Evolutionary conservation across 1,140 invertebrate species (phyloP).

Genomic region (Drosophila varians): DNA sequence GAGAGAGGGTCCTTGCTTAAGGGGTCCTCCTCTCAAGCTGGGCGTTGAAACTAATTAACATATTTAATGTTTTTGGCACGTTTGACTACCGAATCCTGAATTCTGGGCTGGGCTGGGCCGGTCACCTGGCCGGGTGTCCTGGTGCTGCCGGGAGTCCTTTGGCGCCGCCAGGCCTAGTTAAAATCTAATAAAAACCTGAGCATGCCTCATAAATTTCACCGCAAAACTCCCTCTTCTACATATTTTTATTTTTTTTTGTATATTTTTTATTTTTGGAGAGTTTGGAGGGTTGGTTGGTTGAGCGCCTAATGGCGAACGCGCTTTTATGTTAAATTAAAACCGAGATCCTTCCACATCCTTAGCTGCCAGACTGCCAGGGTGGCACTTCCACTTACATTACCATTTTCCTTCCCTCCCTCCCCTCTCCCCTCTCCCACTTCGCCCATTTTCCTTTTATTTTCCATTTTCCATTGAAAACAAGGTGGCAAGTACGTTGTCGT

Average conservation of each 20-base stretch:
- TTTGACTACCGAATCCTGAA: slow-evolving; percentile 57
- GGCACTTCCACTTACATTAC: slow-evolving; percentile 21
- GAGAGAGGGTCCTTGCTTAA: no score
- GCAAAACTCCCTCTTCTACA: slow-evolving; percentile 15
- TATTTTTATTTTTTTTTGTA: slow-evolving; percentile 1
- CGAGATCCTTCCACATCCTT: slow-evolving; percentile 36
- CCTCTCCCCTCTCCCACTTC: not conserved
- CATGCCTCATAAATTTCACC: slow-evolving; percentile 83
- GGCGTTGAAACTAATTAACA: slow-evolving; percentile 82
- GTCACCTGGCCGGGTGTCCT: not conserved
- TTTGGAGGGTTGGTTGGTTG: slow-evolving; percentile 47
- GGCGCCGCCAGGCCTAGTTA: slow-evolving; percentile 72
- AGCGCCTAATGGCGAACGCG: slow-evolving; percentile 79
- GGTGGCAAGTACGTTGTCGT: slow-evolving; percentile 81
- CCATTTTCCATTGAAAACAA: slow-evolving; percentile 5
- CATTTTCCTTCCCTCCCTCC: not conserved
- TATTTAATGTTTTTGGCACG: slow-evolving; percentile 82
- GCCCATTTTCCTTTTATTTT: not conserved
- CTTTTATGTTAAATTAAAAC: slow-evolving; percentile 81
- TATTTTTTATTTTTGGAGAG: not conserved
- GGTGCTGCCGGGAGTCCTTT: not conserved
- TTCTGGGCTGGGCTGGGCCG: slow-evolving; percentile 17
- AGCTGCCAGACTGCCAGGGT: slow-evolving; percentile 4
- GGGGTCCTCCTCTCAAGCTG: slow-evolving; percentile 13
- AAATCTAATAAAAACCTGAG: slow-evolving; percentile 83